phyloP scores from a whole-genome alignment of 2,888 invertebrate genomes.

The Hyposoter dolosus region DNA sequence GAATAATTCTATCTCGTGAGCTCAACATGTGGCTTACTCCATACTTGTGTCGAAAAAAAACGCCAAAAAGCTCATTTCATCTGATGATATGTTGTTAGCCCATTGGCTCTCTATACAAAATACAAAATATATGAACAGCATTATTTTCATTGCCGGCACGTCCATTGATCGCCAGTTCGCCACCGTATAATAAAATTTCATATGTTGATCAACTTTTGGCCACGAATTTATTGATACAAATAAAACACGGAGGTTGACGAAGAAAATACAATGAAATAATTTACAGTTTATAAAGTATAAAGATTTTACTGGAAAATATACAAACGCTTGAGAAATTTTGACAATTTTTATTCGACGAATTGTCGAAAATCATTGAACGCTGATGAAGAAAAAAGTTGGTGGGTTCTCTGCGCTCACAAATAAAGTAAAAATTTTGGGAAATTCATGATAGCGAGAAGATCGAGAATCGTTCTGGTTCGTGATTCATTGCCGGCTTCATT shows the following conservation, averaged over 20 bases:
- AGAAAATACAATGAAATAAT: neutral
- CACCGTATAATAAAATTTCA: neutral
- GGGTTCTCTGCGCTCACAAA: neutral
- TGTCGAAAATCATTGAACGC: neutral
- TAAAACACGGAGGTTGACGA: neutral
- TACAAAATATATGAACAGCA: neutral
- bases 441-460: constrained; percentile 23
- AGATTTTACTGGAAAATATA: neutral
- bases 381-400: neutral
- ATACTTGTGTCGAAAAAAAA: constrained; percentile 1
- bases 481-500: constrained; percentile 32
- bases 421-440: neutral
- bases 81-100: neutral
- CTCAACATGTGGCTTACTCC: constrained; percentile 22
- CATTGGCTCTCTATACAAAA: neutral
- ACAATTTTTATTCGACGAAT: neutral
- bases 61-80: constrained; percentile 7
- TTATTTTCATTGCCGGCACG: neutral
- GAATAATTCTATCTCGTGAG: constrained; percentile 20
- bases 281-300: too few species aligned
- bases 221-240: too few species aligned
- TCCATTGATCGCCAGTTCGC: neutral
- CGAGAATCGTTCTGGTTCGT: constrained; percentile 18
- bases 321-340: neutral
- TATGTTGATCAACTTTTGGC: too few species aligned